Evolutionary conservation across 2,797 vertebrate genomes (phyloP).

Genomic region (Cossypha niveicapilla): DNA sequence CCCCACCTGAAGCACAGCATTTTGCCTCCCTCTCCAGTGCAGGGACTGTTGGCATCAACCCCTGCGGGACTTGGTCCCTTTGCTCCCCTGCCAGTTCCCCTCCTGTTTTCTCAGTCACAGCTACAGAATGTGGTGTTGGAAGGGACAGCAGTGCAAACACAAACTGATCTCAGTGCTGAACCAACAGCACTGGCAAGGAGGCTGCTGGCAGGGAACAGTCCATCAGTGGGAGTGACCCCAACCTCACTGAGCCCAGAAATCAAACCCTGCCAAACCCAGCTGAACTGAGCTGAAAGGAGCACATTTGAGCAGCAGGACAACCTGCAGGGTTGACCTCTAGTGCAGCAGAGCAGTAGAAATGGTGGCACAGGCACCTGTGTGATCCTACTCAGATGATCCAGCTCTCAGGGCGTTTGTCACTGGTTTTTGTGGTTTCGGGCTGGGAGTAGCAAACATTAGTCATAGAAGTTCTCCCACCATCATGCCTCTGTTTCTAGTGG

Average conservation of each 20-base stretch:
- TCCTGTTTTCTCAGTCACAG: accelerated
- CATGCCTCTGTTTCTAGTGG: neutral
- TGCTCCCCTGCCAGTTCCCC: accelerated
- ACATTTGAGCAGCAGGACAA: neutral
- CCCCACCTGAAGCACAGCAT: accelerated
- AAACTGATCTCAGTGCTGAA: accelerated
- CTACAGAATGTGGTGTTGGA: accelerated
- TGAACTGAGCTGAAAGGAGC: accelerated
- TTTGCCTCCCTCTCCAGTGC: neutral
- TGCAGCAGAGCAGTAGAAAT: accelerated
- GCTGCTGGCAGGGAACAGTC: neutral
- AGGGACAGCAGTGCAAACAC: accelerated
- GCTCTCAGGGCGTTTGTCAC: neutral
- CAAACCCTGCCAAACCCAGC: neutral
- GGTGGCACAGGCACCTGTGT: neutral
- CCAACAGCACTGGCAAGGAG: accelerated
- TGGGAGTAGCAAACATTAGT: neutral
- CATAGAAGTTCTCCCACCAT: neutral
- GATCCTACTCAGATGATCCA: accelerated
- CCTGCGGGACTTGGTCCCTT: accelerated
- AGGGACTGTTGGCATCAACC: neutral
- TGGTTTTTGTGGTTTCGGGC: neutral
- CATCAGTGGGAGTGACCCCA: neutral
- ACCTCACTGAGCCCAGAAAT: accelerated
- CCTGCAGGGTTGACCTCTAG: neutral